Percentiles rank a stretch among this genome's conserved stretches.
These are phyloP conservation scores for Ammodytes dubius DNA, from an alignment of 2,113 vertebrate genomes.

Conservation along the genomic window DNA sequence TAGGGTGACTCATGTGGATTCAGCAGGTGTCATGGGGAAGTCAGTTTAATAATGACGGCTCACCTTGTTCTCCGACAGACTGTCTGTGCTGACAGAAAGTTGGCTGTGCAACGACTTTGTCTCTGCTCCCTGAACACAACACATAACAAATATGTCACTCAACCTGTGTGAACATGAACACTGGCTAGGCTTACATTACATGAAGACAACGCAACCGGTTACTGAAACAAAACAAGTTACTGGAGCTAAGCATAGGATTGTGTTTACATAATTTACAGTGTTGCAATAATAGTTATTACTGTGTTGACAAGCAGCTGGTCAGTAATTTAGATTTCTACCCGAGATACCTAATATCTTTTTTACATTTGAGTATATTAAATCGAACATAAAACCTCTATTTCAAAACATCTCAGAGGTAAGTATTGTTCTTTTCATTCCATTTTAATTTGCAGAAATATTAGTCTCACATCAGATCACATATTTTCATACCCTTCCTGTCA, in stretches of 20 bases:
- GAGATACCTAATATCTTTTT: not conserved
- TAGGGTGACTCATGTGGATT: conserved; percentile 9
- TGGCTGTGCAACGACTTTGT: not conserved
- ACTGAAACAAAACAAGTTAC: not conserved
- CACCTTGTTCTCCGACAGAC: conserved; percentile 65
- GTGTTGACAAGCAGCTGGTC: not conserved
- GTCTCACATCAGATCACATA: no score
- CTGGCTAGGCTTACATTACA: not conserved
- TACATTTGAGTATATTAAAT: not conserved
- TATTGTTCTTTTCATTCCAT: no score
- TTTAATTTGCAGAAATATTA: no score
- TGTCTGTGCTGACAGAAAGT: conserved; percentile 48
- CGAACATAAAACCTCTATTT: not conserved
- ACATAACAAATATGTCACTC: conserved; percentile 20
- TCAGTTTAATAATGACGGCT: not conserved
- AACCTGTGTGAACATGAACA: conserved; percentile 7
- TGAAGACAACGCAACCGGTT: not conserved
- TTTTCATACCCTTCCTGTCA: no score
- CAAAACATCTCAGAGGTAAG: not conserved
- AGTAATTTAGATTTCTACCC: not conserved
- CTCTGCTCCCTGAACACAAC: conserved; percentile 21
- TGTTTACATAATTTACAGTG: not conserved
- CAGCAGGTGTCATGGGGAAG: not conserved
- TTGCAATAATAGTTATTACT: not conserved
- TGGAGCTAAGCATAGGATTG: no score